Evolutionary conservation across 2,797 vertebrate genomes (phyloP).

Genomic region (Hephaestus fuliginosus): DNA sequence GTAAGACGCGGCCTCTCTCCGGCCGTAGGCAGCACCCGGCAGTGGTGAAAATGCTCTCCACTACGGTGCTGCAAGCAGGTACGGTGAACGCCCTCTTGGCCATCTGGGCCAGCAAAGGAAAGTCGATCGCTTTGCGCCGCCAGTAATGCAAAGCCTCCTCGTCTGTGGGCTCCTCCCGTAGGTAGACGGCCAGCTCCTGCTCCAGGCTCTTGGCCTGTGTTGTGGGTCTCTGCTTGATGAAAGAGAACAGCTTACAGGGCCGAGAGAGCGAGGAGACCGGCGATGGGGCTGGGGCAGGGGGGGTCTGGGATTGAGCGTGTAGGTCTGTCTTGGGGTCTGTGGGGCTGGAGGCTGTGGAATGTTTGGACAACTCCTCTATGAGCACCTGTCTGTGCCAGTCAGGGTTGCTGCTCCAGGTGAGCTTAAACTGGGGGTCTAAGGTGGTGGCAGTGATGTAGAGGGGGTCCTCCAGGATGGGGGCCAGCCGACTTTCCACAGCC

Average conservation of each 20-base stretch:
- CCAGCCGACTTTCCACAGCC: conserved; percentile 81
- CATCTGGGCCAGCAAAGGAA: conserved; percentile 86
- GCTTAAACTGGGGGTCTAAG: conserved; percentile 89
- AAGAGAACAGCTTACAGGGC: conserved; percentile 88
- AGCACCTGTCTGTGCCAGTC: conserved; percentile 88
- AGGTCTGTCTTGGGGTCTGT: conserved; percentile 76
- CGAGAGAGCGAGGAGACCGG: conserved; percentile 81
- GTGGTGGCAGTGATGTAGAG: conserved; percentile 87
- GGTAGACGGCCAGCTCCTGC: conserved; percentile 85
- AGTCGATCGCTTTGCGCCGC: conserved; percentile 88
- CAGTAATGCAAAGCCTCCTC: conserved; percentile 89
- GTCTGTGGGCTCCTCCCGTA: conserved; percentile 88
- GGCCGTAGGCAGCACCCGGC: conserved; percentile 76
- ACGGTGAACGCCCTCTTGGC: conserved; percentile 87
- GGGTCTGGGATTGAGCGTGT: conserved; percentile 73
- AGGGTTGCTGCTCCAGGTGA: conserved; percentile 88
- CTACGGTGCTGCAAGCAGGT: conserved; percentile 84
- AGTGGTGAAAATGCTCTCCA: conserved; percentile 84
- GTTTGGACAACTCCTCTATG: conserved; percentile 85
- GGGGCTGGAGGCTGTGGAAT: conserved; percentile 72
- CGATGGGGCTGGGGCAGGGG: conserved; percentile 69
- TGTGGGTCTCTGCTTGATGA: conserved; percentile 88
- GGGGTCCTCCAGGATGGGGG: conserved; percentile 85
- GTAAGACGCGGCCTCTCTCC: conserved; percentile 78
- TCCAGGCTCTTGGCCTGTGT: conserved; percentile 87